Evolutionary conservation across 2,113 vertebrate species (phyloP), one percentile per base, ranked within the genome.

Genomic region (Maccullochella peelii): DNA sequence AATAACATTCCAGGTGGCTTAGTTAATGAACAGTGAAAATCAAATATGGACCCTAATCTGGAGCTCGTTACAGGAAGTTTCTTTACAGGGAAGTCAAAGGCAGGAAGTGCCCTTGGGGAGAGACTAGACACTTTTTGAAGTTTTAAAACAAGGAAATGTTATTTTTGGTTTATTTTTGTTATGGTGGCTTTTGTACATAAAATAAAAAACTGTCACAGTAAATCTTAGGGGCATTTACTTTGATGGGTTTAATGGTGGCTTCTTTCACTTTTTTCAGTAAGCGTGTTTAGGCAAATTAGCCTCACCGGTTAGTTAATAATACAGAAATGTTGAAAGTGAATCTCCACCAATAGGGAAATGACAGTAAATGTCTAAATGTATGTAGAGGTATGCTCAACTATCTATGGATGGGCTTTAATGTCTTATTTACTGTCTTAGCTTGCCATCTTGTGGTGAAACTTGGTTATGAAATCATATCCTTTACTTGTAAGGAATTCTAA

Each of bases 21-120:
- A 94, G 94, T 95, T 96, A 96, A 96, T 96, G 95, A 96, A 95
- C 94, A 96, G 95, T 96, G 95, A 95, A 96, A 96, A 95, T 94
- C 94, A 96, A 96, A 95, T 95, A 95, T 96, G 95, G 92, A 91
- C 89, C 88, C 85, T 94, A 95, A 95, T 96, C 95, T 95, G 93
- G 92, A 94, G 94, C 94, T 95, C 93, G 93, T 95, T 95, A 95
- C 93, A 91, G 92, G 85, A 93, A 94, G 91, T 96, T 95, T 95
- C 93, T 93, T 95, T 94, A 94, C 94, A 93, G 92, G 93, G 91
- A 94, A 94, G 91, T 94, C 94, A 92, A 85, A 90, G 89, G 91
- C 88, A 94, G 90, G 88, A 83, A 83, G 86, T 85, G 91, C 93
- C 91, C 93, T 92, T 88, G 73, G 92, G 94, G 89, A 87, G 86